These are phyloP conservation scores for Archegozetes longisetosus DNA, from an alignment of 1,140 invertebrate species.

Conservation along the genomic window DNA sequence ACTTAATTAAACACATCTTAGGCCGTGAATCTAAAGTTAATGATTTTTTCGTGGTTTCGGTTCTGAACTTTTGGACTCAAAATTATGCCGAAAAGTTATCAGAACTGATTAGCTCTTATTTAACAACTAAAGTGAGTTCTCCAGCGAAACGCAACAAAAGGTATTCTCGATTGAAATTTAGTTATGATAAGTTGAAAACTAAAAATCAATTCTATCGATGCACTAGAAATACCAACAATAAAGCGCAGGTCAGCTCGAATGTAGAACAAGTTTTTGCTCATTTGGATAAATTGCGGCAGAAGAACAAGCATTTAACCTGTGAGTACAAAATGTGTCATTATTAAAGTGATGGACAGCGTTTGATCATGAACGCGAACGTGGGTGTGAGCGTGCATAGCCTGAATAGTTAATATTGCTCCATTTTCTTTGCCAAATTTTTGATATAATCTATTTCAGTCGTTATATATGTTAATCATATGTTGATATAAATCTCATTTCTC, in stretches of 20 bases:
- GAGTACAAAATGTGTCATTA: too few species aligned
- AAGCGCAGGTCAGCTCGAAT: constrained; percentile 31
- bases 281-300: constrained; percentile 64
- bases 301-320: constrained; percentile 25
- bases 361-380: too few species aligned
- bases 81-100: constrained; percentile 74
- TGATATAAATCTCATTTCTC: too few species aligned
- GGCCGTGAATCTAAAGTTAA: constrained; percentile 51
- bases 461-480: too few species aligned
- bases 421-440: background rate
- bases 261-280: constrained; percentile 72
- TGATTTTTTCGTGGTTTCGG: constrained; percentile 59
- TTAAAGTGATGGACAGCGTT: too few species aligned
- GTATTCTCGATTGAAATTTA: background rate
- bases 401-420: too few species aligned
- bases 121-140: constrained; percentile 25
- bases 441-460: constrained; percentile 11
- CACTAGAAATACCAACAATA: background rate
- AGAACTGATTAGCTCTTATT: constrained; percentile 52
- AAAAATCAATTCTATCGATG: background rate
- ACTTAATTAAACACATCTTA: constrained; percentile 65
- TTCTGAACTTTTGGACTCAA: constrained; percentile 79
- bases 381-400: too few species aligned
- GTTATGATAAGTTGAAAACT: background rate
- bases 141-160: constrained; percentile 13